Conservation (phyloP, 2,888 invertebrate species). For the Harpagoxenus sublaevis region DNA sequence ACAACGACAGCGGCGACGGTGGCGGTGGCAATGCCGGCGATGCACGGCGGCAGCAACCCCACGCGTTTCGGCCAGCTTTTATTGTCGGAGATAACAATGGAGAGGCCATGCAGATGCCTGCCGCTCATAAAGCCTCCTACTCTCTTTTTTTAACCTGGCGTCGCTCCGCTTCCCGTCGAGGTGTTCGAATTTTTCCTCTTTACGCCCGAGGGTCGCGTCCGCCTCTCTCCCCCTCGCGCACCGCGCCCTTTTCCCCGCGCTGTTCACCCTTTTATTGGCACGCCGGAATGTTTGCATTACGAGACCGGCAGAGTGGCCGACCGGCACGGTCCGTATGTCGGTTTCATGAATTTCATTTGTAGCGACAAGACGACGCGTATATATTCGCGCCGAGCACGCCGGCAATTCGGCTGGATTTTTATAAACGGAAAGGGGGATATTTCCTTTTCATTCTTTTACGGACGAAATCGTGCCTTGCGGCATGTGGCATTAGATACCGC, state of each 20-base stretch:
- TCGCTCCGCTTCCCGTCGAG: slow-evolving; percentile 37
- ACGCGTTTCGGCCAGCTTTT: slow-evolving; percentile 68
- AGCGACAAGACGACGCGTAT: slow-evolving; percentile 54
- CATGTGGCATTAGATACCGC: neutral
- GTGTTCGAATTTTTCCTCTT: slow-evolving; percentile 74
- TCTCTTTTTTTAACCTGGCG: slow-evolving; percentile 16
- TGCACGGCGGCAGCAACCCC: slow-evolving; percentile 29
- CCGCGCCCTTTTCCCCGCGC: slow-evolving; percentile 60
- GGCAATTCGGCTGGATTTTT: slow-evolving; percentile 46
- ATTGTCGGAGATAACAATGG: slow-evolving; percentile 74
- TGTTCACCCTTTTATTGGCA: slow-evolving; percentile 63
- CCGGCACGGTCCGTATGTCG: slow-evolving; percentile 58
- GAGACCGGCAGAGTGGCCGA: slow-evolving; percentile 44
- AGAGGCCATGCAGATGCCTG: slow-evolving; percentile 67
- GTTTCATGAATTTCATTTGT: slow-evolving; percentile 65
- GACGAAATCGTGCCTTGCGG: slow-evolving; percentile 19
- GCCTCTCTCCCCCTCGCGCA: neutral
- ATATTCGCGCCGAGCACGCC: slow-evolving; percentile 41
- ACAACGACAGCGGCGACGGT: neutral
- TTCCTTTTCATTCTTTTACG: slow-evolving; percentile 23
- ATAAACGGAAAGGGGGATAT: slow-evolving; percentile 26
- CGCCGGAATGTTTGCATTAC: slow-evolving; percentile 65
- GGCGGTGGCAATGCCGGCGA: neutral
- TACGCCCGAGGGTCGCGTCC: slow-evolving; percentile 48
- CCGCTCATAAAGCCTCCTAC: slow-evolving; percentile 64